These are phyloP conservation scores for Lordiphosa fenestrarum DNA, from an alignment of 2,888 invertebrate species.

Conservation along the genomic window DNA sequence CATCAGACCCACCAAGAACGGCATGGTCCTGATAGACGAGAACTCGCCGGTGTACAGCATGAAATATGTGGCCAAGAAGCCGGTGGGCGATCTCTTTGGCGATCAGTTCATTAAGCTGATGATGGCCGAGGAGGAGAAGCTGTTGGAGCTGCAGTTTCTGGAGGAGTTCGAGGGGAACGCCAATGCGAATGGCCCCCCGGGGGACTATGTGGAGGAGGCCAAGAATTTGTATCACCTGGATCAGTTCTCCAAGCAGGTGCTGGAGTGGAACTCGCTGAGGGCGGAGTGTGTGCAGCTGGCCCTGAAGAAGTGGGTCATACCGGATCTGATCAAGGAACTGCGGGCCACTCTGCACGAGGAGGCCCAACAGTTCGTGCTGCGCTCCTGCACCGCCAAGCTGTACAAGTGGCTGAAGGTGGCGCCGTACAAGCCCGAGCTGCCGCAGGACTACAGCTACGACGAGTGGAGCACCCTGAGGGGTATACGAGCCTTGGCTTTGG, in stretches of 20 bases:
- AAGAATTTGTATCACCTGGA: slow-evolving; percentile 87
- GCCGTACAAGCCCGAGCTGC: slow-evolving; percentile 87
- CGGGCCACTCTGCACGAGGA: slow-evolving; percentile 89
- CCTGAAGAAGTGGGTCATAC: slow-evolving; percentile 92
- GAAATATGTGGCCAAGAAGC: slow-evolving; percentile 96
- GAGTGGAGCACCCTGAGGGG: slow-evolving; percentile 92
- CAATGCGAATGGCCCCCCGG: slow-evolving; percentile 81
- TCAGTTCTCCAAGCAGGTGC: slow-evolving; percentile 95
- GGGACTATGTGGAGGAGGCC: slow-evolving; percentile 92
- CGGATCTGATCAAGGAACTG: slow-evolving; percentile 93
- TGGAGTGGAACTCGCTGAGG: slow-evolving; percentile 96
- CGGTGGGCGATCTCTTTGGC: slow-evolving; percentile 91
- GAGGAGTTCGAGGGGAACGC: slow-evolving; percentile 89
- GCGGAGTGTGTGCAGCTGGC: slow-evolving; percentile 94
- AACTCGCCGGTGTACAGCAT: slow-evolving; percentile 91
- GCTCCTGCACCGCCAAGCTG: slow-evolving; percentile 91
- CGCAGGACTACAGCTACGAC: slow-evolving; percentile 92
- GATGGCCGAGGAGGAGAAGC: slow-evolving; percentile 90
- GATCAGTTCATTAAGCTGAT: slow-evolving; percentile 94
- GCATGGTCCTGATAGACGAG: slow-evolving; percentile 97
- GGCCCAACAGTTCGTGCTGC: slow-evolving; percentile 91
- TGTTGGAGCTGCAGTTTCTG: slow-evolving; percentile 87
- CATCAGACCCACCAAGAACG: slow-evolving; percentile 92
- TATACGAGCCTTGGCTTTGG: slow-evolving; percentile 91
- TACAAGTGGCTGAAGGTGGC: slow-evolving; percentile 92